phyloP scores from a whole-genome alignment of 2,113 vertebrate genomes.

The Rousettus leschenaultii region DNA sequence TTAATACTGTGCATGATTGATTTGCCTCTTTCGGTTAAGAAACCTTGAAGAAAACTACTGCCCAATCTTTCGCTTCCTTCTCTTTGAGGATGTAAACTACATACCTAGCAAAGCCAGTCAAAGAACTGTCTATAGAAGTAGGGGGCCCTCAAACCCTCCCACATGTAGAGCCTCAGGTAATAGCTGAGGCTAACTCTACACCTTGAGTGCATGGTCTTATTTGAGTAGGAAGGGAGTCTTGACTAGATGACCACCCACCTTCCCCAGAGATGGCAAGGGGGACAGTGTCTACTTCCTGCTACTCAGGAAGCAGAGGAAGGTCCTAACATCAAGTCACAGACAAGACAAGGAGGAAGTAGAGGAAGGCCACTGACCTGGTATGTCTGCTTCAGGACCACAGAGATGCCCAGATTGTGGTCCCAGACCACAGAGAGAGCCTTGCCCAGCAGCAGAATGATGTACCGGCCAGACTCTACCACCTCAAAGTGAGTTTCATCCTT shows the following conservation, averaged over 20 bases:
- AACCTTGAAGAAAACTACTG: background rate
- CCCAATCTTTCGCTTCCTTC: background rate
- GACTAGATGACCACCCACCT: background rate
- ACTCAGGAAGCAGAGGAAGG: background rate
- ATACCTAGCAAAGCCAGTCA: background rate
- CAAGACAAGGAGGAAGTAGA: background rate
- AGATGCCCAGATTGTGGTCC: conserved; percentile 89
- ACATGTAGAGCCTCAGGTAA: fast-evolving
- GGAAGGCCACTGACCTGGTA: conserved; percentile 85
- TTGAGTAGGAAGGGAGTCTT: background rate
- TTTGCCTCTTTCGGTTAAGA: background rate
- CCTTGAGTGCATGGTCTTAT: background rate
- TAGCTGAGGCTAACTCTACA: no score
- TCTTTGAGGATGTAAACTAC: background rate
- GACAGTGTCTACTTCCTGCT: background rate
- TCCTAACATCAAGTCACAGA: background rate
- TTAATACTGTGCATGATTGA: fast-evolving
- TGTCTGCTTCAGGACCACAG: conserved; percentile 87
- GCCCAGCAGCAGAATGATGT: conserved; percentile 89
- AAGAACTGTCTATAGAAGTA: background rate
- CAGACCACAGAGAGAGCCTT: conserved; percentile 89
- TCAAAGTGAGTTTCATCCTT: conserved; percentile 85
- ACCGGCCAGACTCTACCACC: conserved; percentile 90
- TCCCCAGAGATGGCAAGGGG: fast-evolving
- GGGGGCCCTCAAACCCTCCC: background rate